Evolutionary conservation across 2,113 vertebrate genomes (phyloP), one percentile per base, ranked within the genome.

Genomic region (Athene noctua): DNA sequence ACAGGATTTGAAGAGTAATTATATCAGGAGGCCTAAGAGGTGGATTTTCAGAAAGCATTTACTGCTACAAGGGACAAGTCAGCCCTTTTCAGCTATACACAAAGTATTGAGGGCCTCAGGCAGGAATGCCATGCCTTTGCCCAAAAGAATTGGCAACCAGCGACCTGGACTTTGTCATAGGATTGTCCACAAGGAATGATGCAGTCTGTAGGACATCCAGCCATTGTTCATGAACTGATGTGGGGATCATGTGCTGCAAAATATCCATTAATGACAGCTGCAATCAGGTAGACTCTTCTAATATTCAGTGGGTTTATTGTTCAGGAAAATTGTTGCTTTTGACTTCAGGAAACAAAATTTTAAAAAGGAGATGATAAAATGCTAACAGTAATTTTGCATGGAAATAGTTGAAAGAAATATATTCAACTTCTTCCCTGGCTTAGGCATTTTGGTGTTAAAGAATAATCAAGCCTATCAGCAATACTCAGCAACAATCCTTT

Each of bases 141-240:
- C 55, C 73, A 57, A 38, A 89, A 65, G 18, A 59, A 3, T 0
- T 67, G 55, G 17, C 51, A 83, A 58, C 3, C 22, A 83, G 11
- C 8, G 73, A 13, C 1, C 2, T 32, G 38, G 34, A 83, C 32
- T 84, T 83, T 59, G 29, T 34, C 40, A 32, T 17, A 54, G 40
- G 4, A 17, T 15, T 44, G 9, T 7, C 72, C 49, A 34, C 12
- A 66, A 66, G n/a, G 40, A 80, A 29, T 38, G 40, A n/a, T 40
- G 42, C 14, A 58, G 38, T 5, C 32, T 59, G 42, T 10, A 54
- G 59, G 77, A 40, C 36, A 63, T 26, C 19, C 38, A 70, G 38
- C 15, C 30, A 23, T 5, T 0, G 0, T 12, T 71, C 0, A 2
- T 27, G 14, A 57, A 32, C 30, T 61, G 57, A 11, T 12, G 27